phyloP scores from a whole-genome alignment of 2,113 vertebrate genomes.

The Megalops atlanticus region DNA sequence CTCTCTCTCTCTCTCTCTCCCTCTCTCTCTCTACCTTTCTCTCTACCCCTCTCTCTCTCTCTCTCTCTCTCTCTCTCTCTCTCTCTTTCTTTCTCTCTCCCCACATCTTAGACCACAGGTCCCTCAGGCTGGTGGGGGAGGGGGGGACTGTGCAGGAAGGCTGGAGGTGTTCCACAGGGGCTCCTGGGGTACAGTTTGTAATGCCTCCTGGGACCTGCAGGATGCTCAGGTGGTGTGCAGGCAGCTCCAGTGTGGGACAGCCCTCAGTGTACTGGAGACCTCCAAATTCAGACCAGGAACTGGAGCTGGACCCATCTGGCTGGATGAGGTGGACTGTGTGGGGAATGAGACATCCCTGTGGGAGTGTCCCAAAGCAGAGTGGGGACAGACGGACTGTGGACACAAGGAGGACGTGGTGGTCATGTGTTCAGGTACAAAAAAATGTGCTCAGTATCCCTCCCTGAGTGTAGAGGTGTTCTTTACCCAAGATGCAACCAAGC shows the following conservation, averaged over 20 bases:
- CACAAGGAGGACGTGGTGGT: slow-evolving; percentile 20
- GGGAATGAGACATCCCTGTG: slow-evolving; percentile 20
- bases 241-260: slow-evolving; percentile 39
- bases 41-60: too few species aligned
- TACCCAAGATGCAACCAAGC: neutral
- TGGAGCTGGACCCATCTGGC: slow-evolving; percentile 32
- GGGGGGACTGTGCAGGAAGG: too few species aligned
- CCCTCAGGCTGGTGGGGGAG: too few species aligned
- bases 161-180: slow-evolving; percentile 46
- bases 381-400: slow-evolving; percentile 21
- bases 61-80: too few species aligned
- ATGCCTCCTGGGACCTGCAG: slow-evolving; percentile 52
- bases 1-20: too few species aligned
- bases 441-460: neutral
- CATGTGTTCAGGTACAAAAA: slow-evolving; percentile 23
- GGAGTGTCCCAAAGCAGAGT: slow-evolving; percentile 19
- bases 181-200: slow-evolving; percentile 58
- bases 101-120: too few species aligned
- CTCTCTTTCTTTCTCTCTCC: too few species aligned
- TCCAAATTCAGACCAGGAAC: too few species aligned
- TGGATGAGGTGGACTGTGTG: slow-evolving; percentile 21
- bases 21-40: too few species aligned
- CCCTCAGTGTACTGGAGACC: too few species aligned
- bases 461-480: too few species aligned
- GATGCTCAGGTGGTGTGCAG: slow-evolving; percentile 53